Base-by-base conservation (phyloP, 2,888 invertebrate species). In the Acleris sparsana region DNA sequence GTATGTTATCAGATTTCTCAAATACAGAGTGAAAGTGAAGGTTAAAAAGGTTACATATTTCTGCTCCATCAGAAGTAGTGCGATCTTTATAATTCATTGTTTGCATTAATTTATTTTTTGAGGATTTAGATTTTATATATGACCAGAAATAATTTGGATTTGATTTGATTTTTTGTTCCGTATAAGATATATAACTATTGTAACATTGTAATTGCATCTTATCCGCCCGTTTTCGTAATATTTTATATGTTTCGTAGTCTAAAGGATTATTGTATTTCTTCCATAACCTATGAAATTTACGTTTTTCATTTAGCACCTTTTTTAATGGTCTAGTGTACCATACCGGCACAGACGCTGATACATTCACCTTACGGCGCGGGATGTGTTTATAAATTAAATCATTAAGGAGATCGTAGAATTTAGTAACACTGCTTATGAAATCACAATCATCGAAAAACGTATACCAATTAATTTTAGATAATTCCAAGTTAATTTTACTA, bases 221-320 rank as follows among this genome's bases (percentile, higher is more conserved):
- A 20, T 62, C 56, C 29, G 51, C 62, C 16, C 56, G 48, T 39
- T 56, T 55, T 43, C 48, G 48, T 20, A 62, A 33, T 11, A 49
- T 16, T 39, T 46, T 55, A 48, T 56, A 62, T 16, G 25, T 7
- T 52, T 53, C 17, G 52, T 56, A 60, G 18, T 57, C 60, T 53
- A 22, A 39, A 17, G 33, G 48, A 39, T 48, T 57, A 59, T 63
- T 63, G 58, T 64, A 59, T 59, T 56, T 53, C 58, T 65, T 22
- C 22, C 22, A 22, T 22, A 22, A 22, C 22, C 2, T 22, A 51
- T 70, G 68, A 53, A 29, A 51, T 65, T 63, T 65, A 25, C 13
- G 49, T 25, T 70, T 70, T 56, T 70, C 66, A 5, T 57, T 62
- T 9, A 33, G 4, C 22, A 63, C 4, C 48, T 58, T 63, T 60